phyloP scores from a whole-genome alignment of 2,113 vertebrate species.

The Rhea americana region DNA sequence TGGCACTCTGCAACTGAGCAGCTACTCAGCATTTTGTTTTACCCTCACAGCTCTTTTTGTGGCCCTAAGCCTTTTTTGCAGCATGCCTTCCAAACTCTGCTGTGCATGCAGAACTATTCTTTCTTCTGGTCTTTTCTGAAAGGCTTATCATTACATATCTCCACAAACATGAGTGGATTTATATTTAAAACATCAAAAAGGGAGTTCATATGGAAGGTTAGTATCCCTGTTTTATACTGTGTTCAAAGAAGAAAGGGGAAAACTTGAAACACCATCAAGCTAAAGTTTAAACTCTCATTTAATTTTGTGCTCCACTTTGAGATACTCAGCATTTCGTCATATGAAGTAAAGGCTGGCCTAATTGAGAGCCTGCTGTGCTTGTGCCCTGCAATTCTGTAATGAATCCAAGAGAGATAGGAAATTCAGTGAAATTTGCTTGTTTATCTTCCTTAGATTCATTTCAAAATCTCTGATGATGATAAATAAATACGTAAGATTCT shows the following conservation, averaged over 20 bases:
- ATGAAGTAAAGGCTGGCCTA: not conserved
- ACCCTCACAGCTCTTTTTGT: not conserved
- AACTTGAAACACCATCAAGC: not conserved
- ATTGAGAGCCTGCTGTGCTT: not conserved
- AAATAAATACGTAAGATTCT: not conserved
- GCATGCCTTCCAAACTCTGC: not conserved
- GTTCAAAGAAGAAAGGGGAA: not conserved
- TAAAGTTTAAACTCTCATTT: not conserved
- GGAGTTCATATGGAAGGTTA: not conserved
- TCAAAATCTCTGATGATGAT: not conserved
- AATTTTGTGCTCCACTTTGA: not conserved
- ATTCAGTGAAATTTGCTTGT: not conserved
- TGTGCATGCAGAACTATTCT: not conserved
- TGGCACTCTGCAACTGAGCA: not conserved
- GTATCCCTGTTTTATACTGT: not conserved
- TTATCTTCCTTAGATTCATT: not conserved
- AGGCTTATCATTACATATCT: not conserved
- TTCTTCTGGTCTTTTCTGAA: not conserved
- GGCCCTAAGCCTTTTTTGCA: not conserved
- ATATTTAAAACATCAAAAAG: not conserved
- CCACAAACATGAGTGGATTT: not conserved
- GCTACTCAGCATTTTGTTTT: not conserved
- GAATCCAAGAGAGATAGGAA: not conserved
- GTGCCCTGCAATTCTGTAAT: not conserved
- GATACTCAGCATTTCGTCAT: not conserved